Base-by-base conservation (phyloP, 2,888 invertebrate species). In the Sinodicranocentrus sp. region DNA sequence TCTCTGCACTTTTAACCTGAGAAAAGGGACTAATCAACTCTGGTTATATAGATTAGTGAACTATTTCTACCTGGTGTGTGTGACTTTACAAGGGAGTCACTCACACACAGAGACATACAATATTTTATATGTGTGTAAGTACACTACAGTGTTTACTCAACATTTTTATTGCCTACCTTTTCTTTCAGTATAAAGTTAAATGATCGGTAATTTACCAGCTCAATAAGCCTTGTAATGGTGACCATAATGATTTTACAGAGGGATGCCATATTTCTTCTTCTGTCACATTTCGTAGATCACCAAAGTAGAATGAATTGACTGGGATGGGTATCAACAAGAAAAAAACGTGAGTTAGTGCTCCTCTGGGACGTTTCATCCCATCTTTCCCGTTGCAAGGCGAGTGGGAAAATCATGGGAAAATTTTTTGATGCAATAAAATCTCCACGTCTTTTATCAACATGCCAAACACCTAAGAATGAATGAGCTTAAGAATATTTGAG, bases 181-280 rank as follows among this genome's bases (percentile, higher is more conserved):
- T 76, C 71, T 82, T 76, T 25, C 61, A 70, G 13, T 76, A 75
- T 82, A 75, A 57, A 73, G 65, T 48, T 77, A 73, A 82, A 82
- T 82, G 59, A 84, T 82, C 70, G 80, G 82, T 79, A 79, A 88
- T 79, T 86, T 87, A 86, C 84, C 67, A 68, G 71, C 70, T 84
- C 85, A 83, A 85, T 86, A 82, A 84, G 72, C 80, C 76, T 78
- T 84, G 82, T 86, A 86, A 84, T 86, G 82, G 76, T 73, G 52
- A 70, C 84, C 85, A 88, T 88, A 86, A 88, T 88, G 84, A 87
- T 85, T 88, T 88, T 88, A 86, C 73, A 77, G 67, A 78, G 82
- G 84, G 73, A 78, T 80, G 73, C 77, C 84, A 84, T 86, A 84
- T 82, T 76, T 82, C 84, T 82, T 83, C n/a, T 71, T 77, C 63